Conservation (phyloP, 2,797 vertebrate species). For the Apogon hyalosoma region DNA sequence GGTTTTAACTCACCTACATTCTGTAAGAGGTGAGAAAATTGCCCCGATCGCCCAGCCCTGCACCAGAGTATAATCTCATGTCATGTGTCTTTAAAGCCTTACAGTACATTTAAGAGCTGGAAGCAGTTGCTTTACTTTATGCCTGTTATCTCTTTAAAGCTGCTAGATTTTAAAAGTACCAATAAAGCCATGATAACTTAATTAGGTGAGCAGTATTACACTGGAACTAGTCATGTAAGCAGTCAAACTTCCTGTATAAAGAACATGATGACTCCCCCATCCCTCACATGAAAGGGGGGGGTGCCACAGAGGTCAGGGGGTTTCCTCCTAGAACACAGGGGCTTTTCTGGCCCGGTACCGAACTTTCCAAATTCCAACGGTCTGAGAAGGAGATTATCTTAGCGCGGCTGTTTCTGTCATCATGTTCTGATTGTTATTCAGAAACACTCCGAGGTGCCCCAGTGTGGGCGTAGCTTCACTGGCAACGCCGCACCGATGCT, state of each 20-base stretch:
- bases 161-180: too few species aligned
- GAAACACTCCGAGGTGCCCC: background rate
- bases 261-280: conserved; percentile 24
- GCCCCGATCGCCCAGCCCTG: too few species aligned
- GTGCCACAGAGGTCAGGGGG: conserved; percentile 45
- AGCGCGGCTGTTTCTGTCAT: conserved; percentile 12
- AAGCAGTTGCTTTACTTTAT: background rate
- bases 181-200: too few species aligned
- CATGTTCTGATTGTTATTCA: background rate
- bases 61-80: too few species aligned
- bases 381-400: conserved; percentile 29
- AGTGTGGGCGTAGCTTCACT: conserved; percentile 3
- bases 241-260: background rate
- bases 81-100: background rate
- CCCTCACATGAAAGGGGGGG: conserved; percentile 3
- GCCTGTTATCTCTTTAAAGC: too few species aligned
- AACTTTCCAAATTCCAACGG: conserved; percentile 21
- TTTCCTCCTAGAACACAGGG: conserved; percentile 67
- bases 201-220: too few species aligned
- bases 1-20: too few species aligned
- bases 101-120: background rate
- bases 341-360: conserved; percentile 36
- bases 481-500: background rate
- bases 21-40: too few species aligned
- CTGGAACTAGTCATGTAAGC: too few species aligned